phyloP scores from a whole-genome alignment of 2,113 vertebrate species.

The Takifugu flavidus region DNA sequence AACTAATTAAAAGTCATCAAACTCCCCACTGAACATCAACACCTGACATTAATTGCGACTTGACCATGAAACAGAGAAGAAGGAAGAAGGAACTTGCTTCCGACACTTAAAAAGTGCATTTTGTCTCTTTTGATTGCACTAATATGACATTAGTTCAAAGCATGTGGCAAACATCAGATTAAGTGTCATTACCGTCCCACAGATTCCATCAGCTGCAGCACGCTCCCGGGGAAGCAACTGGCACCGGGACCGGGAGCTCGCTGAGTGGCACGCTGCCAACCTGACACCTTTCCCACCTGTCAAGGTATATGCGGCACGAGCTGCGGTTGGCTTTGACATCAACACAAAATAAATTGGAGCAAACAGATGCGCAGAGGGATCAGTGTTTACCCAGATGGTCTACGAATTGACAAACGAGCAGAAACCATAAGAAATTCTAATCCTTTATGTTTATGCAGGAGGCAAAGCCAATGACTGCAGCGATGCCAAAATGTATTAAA shows the following conservation, averaged over 20 bases:
- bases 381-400: slow-evolving; percentile 36
- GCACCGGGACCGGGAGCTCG: neutral
- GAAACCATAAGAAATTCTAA: slow-evolving; percentile 16
- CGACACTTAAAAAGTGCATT: too few species aligned
- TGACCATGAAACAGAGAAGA: too few species aligned
- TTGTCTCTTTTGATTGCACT: too few species aligned
- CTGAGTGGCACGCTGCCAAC: slow-evolving; percentile 12
- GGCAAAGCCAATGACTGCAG: slow-evolving; percentile 5
- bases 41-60: too few species aligned
- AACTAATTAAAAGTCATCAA: too few species aligned
- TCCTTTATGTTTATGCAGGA: slow-evolving; percentile 4
- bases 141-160: too few species aligned
- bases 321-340: slow-evolving; percentile 29
- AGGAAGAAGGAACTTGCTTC: too few species aligned
- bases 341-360: slow-evolving; percentile 20
- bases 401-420: slow-evolving; percentile 26
- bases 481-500: slow-evolving; percentile 20
- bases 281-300: slow-evolving; percentile 42
- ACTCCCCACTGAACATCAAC: too few species aligned
- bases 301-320: slow-evolving; percentile 5
- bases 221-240: neutral
- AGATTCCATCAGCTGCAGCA: neutral
- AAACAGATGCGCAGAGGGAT: slow-evolving; percentile 35
- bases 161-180: too few species aligned
- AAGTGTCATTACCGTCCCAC: neutral